Base-by-base conservation (phyloP, 2,797 vertebrate genomes). In the Kryptolebias ocellatus region DNA sequence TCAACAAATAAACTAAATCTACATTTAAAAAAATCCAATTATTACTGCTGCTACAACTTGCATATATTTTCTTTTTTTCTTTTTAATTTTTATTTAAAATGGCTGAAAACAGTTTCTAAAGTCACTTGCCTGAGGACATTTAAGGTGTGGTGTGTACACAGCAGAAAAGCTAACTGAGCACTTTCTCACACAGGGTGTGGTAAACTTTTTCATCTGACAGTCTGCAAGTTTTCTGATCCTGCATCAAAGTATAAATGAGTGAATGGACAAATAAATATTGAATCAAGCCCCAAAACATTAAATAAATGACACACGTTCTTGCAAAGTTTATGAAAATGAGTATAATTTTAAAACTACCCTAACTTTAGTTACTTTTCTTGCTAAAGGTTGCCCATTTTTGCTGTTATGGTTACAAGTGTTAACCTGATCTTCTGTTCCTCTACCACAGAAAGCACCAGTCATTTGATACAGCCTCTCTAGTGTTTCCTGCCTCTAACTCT, bases 371-470 rank as follows among this genome's bases (percentile, higher is more conserved):
- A 4, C 24, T 44, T 65, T 64, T 54, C 49, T 74, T 20, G 4
- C 60, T 3, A 52, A 67, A 60, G 15, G 31, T 44, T 57, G 46
- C 14, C 15, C 65, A 54, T 67, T 50, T 50, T 52, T 72, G 83
- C 68, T 76, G 68, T 74, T 68, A 87, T 80, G 64, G 81, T 18
- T 74, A 70, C 55, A 50, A 47, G 56, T 64, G 65, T 74, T 72
- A 90, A 92, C 86, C 57, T 61, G 84, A 92, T 92, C 79, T 56
- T 57, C 68, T 64, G 5, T 75, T 83, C 77, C 67, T 47, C 49
- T 60, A 17, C 61, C 27, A 64, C 53, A 56, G 69, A 83, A 67
- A 78, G 52, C 67, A 55, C 51, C 17, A 18, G 88, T 85, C 82
- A 93, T 65, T 76, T 64, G 87, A 92, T 90, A 85, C 5, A 12